Conservation (phyloP, 2,888 invertebrate genomes). For the Mechanitis mazaeus region DNA sequence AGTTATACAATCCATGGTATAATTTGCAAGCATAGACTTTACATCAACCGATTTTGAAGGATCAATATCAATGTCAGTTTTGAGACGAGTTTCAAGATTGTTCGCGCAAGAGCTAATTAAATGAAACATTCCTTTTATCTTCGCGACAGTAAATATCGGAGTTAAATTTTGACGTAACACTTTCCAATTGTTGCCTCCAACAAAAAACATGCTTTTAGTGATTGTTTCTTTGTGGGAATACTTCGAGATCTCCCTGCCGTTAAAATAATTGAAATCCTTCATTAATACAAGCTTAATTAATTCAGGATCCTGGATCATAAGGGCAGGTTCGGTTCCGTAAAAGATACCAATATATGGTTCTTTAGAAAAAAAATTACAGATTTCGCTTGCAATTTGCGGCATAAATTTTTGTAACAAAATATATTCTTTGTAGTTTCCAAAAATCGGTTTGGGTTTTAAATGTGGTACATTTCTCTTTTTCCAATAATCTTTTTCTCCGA, state of each 20-base stretch:
- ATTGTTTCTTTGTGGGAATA: slow-evolving; percentile 42
- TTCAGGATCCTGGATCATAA: slow-evolving; percentile 52
- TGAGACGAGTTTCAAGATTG: slow-evolving; percentile 42
- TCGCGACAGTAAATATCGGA: slow-evolving; percentile 52
- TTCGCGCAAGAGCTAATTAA: slow-evolving; percentile 43
- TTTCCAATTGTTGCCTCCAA: slow-evolving; percentile 54
- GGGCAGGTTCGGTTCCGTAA: slow-evolving; percentile 52
- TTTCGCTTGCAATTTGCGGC: slow-evolving; percentile 34
- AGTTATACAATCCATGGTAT: slow-evolving; percentile 29
- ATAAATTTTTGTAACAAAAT: slow-evolving; percentile 41
- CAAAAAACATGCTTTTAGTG: slow-evolving; percentile 44
- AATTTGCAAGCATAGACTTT: slow-evolving; percentile 40
- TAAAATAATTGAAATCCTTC: slow-evolving; percentile 57
- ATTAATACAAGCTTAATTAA: slow-evolving; percentile 47
- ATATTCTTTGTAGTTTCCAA: slow-evolving; percentile 50
- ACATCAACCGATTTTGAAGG: slow-evolving; percentile 35
- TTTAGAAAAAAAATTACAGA: slow-evolving; percentile 45
- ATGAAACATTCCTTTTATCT: slow-evolving; percentile 60
- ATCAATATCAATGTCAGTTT: slow-evolving; percentile 27
- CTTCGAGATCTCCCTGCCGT: slow-evolving; percentile 44
- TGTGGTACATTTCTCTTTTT: slow-evolving; percentile 44
- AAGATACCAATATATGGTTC: slow-evolving; percentile 50
- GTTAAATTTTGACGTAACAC: slow-evolving; percentile 52
- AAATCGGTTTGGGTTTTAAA: slow-evolving; percentile 39
- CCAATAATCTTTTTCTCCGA: slow-evolving; percentile 40